phyloP scores from a whole-genome alignment of 92 coral and sea anemone species.

The Bergia puertoricense region DNA sequence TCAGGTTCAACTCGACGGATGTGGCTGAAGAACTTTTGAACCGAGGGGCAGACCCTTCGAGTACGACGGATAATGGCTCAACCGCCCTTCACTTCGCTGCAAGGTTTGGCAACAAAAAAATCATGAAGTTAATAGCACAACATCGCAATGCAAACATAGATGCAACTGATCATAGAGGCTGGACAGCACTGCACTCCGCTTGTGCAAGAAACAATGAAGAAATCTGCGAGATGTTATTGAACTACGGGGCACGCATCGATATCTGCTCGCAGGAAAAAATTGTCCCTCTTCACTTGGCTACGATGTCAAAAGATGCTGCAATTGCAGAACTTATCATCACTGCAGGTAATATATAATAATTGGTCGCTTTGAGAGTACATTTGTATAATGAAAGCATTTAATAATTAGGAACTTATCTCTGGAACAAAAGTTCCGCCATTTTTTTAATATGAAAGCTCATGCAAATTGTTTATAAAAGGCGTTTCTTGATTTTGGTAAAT shows the following conservation, averaged over 20 bases:
- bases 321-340: constrained; percentile 50
- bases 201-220: constrained; percentile 38
- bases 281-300: constrained; percentile 59
- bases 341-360: constrained; percentile 39
- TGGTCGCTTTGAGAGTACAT: neutral
- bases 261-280: constrained; percentile 47
- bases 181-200: constrained; percentile 56
- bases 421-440: neutral
- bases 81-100: constrained; percentile 66
- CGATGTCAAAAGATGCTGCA: constrained; percentile 46
- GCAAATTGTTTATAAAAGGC: neutral
- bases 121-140: constrained; percentile 38
- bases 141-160: constrained; percentile 25
- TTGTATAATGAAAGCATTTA: no score
- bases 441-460: no score
- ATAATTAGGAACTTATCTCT: neutral
- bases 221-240: constrained; percentile 47
- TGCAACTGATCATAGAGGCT: constrained; percentile 46
- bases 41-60: constrained; percentile 47
- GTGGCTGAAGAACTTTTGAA: constrained; percentile 41
- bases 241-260: constrained; percentile 58
- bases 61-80: constrained; percentile 41
- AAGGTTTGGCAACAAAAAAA: constrained; percentile 50
- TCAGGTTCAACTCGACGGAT: constrained; percentile 58
- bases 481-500: neutral